Evolutionary conservation across 2,888 invertebrate genomes (phyloP).

Genomic region (Chrysolina americana): DNA sequence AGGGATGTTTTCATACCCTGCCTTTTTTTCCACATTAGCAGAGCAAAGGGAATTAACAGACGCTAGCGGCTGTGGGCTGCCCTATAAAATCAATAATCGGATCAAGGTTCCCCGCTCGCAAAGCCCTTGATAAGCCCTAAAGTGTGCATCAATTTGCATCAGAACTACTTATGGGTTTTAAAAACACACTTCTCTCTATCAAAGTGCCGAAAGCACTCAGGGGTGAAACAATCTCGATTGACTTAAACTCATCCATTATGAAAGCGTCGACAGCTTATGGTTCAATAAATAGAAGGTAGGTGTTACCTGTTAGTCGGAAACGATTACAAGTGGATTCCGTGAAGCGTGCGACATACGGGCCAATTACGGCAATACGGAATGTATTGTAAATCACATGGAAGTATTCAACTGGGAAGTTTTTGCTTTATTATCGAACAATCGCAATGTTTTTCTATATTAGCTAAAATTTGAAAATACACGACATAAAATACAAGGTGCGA

Average conservation of each 20-base stretch:
- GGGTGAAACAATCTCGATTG: conserved; percentile 57
- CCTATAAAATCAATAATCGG: conserved; percentile 62
- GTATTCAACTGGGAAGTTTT: no score
- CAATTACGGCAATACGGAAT: neutral
- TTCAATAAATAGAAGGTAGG: conserved; percentile 36
- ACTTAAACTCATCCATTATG: conserved; percentile 56
- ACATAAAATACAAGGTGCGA: no score
- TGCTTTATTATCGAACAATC: no score
- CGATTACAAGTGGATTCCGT: conserved; percentile 1
- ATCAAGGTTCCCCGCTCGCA: conserved; percentile 54
- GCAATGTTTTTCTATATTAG: no score
- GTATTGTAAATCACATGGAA: no score
- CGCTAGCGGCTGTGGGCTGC: conserved; percentile 27
- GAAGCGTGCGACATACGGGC: neutral
- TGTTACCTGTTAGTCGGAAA: conserved; percentile 20
- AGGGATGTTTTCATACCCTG: neutral
- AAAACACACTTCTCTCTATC: conserved; percentile 61
- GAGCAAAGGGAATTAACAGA: conserved; percentile 25
- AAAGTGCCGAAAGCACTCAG: conserved; percentile 60
- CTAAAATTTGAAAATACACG: no score
- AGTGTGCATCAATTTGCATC: conserved; percentile 68
- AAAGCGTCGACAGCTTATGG: conserved; percentile 40
- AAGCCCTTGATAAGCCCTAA: conserved; percentile 65
- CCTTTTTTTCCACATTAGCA: neutral
- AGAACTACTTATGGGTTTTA: conserved; percentile 64